phyloP scores from a whole-genome alignment of 2,888 invertebrate species.

The Ichneumon xanthorius region DNA sequence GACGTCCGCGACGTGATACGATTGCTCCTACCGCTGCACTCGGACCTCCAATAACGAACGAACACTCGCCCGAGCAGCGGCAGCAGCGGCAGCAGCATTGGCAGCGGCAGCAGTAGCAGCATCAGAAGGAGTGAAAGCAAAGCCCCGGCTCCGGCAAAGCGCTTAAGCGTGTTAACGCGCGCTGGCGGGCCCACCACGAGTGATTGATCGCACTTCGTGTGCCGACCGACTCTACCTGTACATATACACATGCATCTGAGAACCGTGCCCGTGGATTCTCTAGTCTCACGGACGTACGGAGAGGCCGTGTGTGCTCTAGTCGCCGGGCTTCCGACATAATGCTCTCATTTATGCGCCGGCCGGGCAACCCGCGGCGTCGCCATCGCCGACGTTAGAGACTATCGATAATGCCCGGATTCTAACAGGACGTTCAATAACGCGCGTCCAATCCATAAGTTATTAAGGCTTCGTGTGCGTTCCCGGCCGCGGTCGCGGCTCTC shows the following conservation, averaged over 20 bases:
- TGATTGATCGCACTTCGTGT: constrained; percentile 80
- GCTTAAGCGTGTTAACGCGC: constrained; percentile 78
- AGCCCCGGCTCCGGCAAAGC: constrained; percentile 71
- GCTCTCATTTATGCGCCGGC: constrained; percentile 74
- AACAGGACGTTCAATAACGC: constrained; percentile 81
- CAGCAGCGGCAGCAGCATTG: constrained; percentile 7
- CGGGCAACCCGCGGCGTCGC: constrained; percentile 59
- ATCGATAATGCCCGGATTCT: constrained; percentile 82
- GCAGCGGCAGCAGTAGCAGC: constrained; percentile 7
- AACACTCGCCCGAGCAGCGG: constrained; percentile 36
- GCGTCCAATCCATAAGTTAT: constrained; percentile 82
- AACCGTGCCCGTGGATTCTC: constrained; percentile 44
- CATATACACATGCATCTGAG: constrained; percentile 13
- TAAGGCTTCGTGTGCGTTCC: constrained; percentile 80
- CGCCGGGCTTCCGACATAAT: constrained; percentile 76
- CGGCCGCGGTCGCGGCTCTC: constrained; percentile 18
- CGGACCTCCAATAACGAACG: constrained; percentile 43
- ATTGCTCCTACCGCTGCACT: constrained; percentile 25
- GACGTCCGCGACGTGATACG: constrained; percentile 15
- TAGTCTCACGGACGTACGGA: constrained; percentile 6
- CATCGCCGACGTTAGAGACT: constrained; percentile 59
- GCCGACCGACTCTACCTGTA: constrained; percentile 52
- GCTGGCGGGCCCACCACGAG: constrained; percentile 70
- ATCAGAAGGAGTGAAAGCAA: constrained; percentile 43
- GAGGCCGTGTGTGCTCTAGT: constrained; percentile 30